phyloP scores from a whole-genome alignment of 2,113 vertebrate genomes.

The Panthera leo region DNA sequence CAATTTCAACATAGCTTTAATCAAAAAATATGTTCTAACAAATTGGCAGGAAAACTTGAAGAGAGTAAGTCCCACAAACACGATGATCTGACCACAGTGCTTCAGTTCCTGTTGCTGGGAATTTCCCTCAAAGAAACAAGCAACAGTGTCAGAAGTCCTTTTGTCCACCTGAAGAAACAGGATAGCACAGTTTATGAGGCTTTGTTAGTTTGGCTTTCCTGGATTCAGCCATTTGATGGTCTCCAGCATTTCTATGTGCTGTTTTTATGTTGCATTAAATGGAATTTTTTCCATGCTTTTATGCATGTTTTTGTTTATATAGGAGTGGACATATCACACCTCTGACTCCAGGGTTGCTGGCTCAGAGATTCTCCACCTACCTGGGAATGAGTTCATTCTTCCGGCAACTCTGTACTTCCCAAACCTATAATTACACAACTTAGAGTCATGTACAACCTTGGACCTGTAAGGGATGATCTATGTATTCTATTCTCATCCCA shows the following conservation, averaged over 20 bases:
- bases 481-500: neutral
- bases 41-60: constrained; percentile 3
- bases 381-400: neutral
- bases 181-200: neutral
- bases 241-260: no score
- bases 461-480: neutral
- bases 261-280: neutral
- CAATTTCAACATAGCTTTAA: constrained; percentile 21
- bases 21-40: neutral
- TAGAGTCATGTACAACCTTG: neutral
- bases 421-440: neutral
- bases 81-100: no score
- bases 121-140: neutral
- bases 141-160: neutral
- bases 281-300: neutral
- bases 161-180: neutral
- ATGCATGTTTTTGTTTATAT: neutral
- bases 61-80: neutral
- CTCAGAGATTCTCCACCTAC: neutral
- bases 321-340: neutral
- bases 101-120: neutral
- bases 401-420: neutral
- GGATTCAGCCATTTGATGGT: neutral
- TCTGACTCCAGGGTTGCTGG: neutral
- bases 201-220: neutral